These are phyloP conservation scores for Branchinecta lindahli DNA, from an alignment of 1,140 invertebrate species.

Conservation along the genomic window DNA sequence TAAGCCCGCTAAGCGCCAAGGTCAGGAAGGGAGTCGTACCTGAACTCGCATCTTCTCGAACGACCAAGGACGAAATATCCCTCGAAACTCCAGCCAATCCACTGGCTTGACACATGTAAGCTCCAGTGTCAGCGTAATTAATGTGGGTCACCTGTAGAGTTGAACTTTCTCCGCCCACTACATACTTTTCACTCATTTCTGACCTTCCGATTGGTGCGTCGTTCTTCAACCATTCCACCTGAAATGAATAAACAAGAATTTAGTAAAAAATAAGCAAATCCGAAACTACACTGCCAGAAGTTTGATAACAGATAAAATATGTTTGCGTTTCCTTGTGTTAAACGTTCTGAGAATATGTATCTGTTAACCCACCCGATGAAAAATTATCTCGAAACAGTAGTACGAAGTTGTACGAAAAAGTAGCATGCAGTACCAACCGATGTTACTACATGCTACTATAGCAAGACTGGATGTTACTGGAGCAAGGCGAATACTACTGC, in stretches of 20 bases:
- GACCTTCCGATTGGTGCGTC: conserved; percentile 43
- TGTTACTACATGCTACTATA: too few species aligned
- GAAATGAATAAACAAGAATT: conserved; percentile 15
- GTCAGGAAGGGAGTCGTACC: conserved; percentile 31
- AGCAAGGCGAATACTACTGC: too few species aligned
- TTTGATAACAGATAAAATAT: too few species aligned
- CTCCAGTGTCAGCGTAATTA: conserved; percentile 53
- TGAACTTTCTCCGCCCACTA: conserved; percentile 51
- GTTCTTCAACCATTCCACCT: conserved; percentile 55
- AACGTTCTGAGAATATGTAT: conserved; percentile 2
- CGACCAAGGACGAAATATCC: conserved; percentile 52
- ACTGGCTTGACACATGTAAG: conserved; percentile 58
- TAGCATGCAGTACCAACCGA: too few species aligned
- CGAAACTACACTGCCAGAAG: too few species aligned
- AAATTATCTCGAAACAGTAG: too few species aligned
- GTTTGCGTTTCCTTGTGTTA: neutral
- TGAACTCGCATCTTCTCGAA: conserved; percentile 49
- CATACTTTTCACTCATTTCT: conserved; percentile 40
- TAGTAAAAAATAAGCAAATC: too few species aligned
- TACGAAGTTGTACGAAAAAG: too few species aligned
- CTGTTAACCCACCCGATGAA: too few species aligned
- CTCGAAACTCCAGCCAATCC: conserved; percentile 50
- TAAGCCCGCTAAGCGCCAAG: too few species aligned
- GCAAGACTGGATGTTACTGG: too few species aligned
- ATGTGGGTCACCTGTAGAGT: conserved; percentile 47